A percentile compares a stretch with the other conserved stretches of the same genome.
Evolutionary conservation across 2,797 vertebrate species (phyloP).

Genomic region (Poliocrania exsul): DNA sequence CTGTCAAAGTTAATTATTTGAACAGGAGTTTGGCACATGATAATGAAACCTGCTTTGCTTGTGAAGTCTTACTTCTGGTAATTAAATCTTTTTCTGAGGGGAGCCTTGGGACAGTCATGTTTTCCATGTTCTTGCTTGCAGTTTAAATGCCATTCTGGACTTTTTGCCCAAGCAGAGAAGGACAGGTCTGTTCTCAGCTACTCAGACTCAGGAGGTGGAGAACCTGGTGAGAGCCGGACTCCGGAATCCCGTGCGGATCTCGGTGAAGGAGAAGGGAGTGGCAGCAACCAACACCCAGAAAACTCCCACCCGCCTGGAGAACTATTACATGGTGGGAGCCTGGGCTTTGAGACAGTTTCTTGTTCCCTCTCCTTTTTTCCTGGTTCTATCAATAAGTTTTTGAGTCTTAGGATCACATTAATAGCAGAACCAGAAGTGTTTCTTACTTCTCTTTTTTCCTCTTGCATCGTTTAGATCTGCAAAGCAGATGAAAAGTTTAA

Average conservation of each 20-base stretch:
- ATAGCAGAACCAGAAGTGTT: background rate
- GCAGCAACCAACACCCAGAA: constrained; percentile 85
- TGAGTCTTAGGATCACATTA: rapidly evolving
- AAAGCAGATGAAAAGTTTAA: constrained; percentile 93
- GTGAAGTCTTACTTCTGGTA: background rate
- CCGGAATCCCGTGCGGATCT: constrained; percentile 93
- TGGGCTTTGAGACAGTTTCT: rapidly evolving
- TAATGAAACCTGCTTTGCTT: background rate
- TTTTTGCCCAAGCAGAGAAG: constrained; percentile 93
- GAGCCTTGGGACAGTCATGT: background rate
- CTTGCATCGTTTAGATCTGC: constrained; percentile 80
- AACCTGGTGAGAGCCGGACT: constrained; percentile 94
- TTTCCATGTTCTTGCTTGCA: constrained; percentile 55
- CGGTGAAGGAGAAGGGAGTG: constrained; percentile 93
- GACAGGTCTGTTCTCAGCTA: constrained; percentile 95
- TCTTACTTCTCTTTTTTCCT: background rate
- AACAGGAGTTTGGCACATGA: background rate
- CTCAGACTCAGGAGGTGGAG: constrained; percentile 97
- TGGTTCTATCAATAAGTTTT: rapidly evolving
- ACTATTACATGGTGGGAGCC: constrained; percentile 87
- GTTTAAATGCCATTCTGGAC: constrained; percentile 90
- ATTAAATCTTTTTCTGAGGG: background rate
- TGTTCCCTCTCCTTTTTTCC: background rate
- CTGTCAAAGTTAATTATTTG: background rate
- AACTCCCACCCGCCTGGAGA: constrained; percentile 89